Percentiles rank a stretch among this genome's conserved stretches.
phyloP scores from a whole-genome alignment of 2,888 invertebrate species.

The Epistrophe eligans region DNA sequence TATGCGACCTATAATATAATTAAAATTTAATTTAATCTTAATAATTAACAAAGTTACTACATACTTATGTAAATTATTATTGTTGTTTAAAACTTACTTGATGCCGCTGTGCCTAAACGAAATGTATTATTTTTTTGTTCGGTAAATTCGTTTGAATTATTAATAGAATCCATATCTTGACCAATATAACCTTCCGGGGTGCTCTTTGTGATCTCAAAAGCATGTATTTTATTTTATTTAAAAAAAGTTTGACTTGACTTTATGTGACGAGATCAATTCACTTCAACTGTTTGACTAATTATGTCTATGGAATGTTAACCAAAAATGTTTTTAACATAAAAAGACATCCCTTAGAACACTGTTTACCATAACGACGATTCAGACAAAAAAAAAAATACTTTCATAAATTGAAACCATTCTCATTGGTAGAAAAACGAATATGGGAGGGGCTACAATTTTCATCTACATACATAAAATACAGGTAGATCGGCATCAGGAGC shows the following conservation, averaged over 20 bases:
- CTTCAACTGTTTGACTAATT: slow-evolving; percentile 48
- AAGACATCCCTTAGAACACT: slow-evolving; percentile 29
- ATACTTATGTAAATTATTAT: not conserved
- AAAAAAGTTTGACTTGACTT: slow-evolving; percentile 20
- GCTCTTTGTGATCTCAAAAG: not conserved
- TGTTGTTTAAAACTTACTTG: slow-evolving; percentile 81
- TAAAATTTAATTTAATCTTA: not conserved
- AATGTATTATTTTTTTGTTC: slow-evolving; percentile 81
- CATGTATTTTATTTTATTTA: not conserved
- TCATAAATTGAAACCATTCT: not conserved
- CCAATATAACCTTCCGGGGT: not conserved
- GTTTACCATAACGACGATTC: slow-evolving; percentile 53
- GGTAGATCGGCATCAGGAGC: slow-evolving; percentile 30
- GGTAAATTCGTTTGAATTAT: slow-evolving; percentile 81
- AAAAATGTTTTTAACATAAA: slow-evolving; percentile 28
- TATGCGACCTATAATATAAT: slow-evolving; percentile 91
- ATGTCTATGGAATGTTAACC: slow-evolving; percentile 46
- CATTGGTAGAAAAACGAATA: slow-evolving; percentile 52
- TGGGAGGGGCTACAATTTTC: slow-evolving; percentile 42
- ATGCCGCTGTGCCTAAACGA: slow-evolving; percentile 81
- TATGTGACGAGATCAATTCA: slow-evolving; percentile 50
- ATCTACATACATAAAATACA: slow-evolving; percentile 21
- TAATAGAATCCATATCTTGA: slow-evolving; percentile 80
- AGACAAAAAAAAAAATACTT: slow-evolving; percentile 28
- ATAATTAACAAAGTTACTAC: not conserved